Conservation (phyloP, 2,797 vertebrate species). For the Choloepus didactylus region DNA sequence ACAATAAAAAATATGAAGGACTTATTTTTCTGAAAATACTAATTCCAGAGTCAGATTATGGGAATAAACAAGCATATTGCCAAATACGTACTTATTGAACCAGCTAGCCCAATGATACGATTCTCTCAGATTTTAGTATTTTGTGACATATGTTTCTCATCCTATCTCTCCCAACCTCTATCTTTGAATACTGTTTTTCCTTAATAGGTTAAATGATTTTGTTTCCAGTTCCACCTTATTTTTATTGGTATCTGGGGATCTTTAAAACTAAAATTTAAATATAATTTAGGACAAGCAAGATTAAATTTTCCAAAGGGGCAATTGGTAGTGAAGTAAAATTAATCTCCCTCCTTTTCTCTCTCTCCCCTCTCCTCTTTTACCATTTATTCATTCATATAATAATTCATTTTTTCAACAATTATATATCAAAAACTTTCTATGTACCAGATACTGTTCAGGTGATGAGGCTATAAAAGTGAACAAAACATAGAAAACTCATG, state of each 20-base stretch:
- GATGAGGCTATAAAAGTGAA: background rate
- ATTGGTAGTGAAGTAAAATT: background rate
- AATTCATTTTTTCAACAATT: conserved; percentile 6
- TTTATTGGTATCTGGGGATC: background rate
- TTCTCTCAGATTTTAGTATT: background rate
- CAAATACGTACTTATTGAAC: background rate
- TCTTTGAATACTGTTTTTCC: background rate
- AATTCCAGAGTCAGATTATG: background rate
- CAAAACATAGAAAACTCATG: background rate
- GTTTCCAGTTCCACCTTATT: background rate
- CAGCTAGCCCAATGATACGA: background rate
- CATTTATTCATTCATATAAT: background rate
- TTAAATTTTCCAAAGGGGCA: background rate
- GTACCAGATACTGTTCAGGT: background rate
- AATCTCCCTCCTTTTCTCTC: background rate
- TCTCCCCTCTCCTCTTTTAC: background rate
- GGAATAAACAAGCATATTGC: background rate
- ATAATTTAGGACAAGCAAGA: background rate
- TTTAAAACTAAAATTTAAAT: conserved; percentile 29
- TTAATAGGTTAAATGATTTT: background rate
- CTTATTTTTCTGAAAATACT: background rate
- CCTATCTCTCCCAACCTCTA: background rate
- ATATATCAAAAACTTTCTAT: background rate
- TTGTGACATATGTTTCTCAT: background rate
- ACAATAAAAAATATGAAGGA: background rate